Conservation (phyloP, 2,888 invertebrate species). For the Pseudococcus longispinus region DNA sequence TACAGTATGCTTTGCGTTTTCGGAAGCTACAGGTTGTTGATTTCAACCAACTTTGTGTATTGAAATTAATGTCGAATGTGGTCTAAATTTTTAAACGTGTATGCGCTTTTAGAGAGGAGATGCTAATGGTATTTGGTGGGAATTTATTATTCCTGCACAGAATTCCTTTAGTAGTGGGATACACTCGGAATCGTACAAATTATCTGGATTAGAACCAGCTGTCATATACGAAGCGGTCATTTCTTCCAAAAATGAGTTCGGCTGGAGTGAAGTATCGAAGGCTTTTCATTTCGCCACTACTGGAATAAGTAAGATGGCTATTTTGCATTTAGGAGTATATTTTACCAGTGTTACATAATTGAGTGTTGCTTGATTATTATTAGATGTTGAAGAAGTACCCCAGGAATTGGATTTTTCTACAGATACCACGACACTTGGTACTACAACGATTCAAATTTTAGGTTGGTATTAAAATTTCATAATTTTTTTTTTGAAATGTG, state of each 20-base stretch:
- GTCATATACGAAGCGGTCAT: slow-evolving; percentile 80
- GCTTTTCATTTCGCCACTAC: slow-evolving; percentile 76
- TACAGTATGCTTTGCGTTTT: slow-evolving; percentile 64
- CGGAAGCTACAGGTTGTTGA: slow-evolving; percentile 63
- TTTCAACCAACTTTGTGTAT: slow-evolving; percentile 58
- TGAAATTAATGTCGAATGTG: not conserved
- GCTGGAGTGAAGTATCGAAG: slow-evolving; percentile 83
- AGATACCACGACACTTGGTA: not conserved
- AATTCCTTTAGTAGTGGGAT: slow-evolving; percentile 69
- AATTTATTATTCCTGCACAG: slow-evolving; percentile 47
- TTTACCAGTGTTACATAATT: no score
- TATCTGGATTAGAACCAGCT: slow-evolving; percentile 75
- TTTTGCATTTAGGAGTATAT: no score
- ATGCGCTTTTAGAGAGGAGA: slow-evolving; percentile 46
- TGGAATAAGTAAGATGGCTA: slow-evolving; percentile 16
- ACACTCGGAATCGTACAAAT: slow-evolving; percentile 77
- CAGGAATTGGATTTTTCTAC: not conserved
- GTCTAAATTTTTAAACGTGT: not conserved
- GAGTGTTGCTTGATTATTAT: not conserved
- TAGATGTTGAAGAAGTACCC: slow-evolving; percentile 1
- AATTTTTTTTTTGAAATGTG: not conserved
- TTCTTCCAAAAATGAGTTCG: slow-evolving; percentile 81
- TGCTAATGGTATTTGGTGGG: slow-evolving; percentile 42
- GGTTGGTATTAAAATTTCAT: not conserved
- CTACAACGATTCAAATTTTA: slow-evolving; percentile 16